phyloP scores from a whole-genome alignment of 2,888 invertebrate genomes.

The Branchellion lobata region DNA sequence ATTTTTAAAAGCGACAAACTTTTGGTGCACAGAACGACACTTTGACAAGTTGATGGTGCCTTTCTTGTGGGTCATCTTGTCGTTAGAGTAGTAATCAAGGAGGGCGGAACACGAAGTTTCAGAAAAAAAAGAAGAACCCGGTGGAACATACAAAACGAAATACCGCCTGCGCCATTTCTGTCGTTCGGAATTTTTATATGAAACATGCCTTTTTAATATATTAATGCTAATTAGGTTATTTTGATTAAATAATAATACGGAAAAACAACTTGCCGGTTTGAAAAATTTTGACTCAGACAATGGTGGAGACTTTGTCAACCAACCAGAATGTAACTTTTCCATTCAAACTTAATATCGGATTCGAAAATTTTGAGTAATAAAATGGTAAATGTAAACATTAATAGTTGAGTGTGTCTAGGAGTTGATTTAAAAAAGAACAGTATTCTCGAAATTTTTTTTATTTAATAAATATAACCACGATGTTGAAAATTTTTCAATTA shows the following conservation, averaged over 20 bases:
- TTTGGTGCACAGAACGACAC: slow-evolving; percentile 19
- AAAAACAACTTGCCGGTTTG: slow-evolving; percentile 9
- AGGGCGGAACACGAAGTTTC: slow-evolving; percentile 14
- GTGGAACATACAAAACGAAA: slow-evolving; percentile 41
- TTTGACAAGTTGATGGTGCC: slow-evolving; percentile 30
- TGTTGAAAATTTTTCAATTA: too few species aligned
- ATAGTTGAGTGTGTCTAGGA: too few species aligned
- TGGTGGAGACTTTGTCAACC: slow-evolving; percentile 33
- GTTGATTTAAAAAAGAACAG: too few species aligned
- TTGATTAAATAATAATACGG: too few species aligned
- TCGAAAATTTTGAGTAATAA: not conserved
- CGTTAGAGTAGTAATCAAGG: slow-evolving; percentile 38
- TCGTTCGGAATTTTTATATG: too few species aligned
- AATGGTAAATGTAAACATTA: too few species aligned
- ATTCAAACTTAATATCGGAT: not conserved
- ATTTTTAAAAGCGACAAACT: not conserved
- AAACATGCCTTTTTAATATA: too few species aligned
- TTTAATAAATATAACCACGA: too few species aligned
- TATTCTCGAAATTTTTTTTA: too few species aligned
- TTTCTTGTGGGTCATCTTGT: slow-evolving; percentile 30
- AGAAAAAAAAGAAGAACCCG: not conserved
- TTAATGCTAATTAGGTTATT: too few species aligned
- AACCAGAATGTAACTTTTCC: slow-evolving; percentile 25
- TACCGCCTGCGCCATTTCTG: slow-evolving; percentile 42
- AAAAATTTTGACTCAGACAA: not conserved